phyloP scores from a whole-genome alignment of 2,797 vertebrate species.

The Natrix natrix region DNA sequence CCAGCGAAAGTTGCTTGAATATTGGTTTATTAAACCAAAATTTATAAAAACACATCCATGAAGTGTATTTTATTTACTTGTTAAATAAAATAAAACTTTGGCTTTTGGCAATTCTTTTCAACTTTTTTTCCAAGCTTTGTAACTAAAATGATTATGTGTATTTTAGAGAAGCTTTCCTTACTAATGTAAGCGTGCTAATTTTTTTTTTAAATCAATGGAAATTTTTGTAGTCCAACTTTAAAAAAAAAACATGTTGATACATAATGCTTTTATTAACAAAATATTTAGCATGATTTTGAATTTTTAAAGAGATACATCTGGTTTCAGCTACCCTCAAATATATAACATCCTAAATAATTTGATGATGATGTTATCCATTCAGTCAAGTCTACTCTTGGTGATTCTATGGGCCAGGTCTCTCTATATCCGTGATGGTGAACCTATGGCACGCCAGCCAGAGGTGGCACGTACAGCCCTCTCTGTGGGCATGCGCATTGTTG shows the following conservation, averaged over 20 bases:
- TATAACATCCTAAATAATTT: not conserved
- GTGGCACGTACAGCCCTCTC: too few relatives aligned
- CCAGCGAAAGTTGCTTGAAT: not conserved
- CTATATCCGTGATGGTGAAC: too few relatives aligned
- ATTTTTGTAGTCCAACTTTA: not conserved
- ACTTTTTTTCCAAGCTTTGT: not conserved
- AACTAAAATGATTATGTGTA: not conserved
- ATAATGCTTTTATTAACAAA: not conserved
- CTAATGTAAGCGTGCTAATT: not conserved
- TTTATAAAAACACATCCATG: not conserved
- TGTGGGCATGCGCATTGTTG: too few relatives aligned
- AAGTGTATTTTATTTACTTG: not conserved
- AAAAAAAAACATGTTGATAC: not conserved
- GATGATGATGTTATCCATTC: not conserved
- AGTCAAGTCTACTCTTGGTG: not conserved
- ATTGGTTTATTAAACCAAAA: not conserved
- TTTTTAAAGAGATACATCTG: not conserved
- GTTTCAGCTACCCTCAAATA: not conserved
- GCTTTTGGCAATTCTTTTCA: not conserved
- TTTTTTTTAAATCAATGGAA: not conserved
- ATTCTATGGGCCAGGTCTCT: not conserved
- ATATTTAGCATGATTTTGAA: constrained; percentile 27
- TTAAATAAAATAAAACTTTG: not conserved
- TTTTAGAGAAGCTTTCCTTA: not conserved
- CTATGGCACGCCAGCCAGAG: too few relatives aligned